Evolutionary conservation across 2,888 invertebrate genomes (phyloP).

Genomic region (Bruchidius siliquastri): DNA sequence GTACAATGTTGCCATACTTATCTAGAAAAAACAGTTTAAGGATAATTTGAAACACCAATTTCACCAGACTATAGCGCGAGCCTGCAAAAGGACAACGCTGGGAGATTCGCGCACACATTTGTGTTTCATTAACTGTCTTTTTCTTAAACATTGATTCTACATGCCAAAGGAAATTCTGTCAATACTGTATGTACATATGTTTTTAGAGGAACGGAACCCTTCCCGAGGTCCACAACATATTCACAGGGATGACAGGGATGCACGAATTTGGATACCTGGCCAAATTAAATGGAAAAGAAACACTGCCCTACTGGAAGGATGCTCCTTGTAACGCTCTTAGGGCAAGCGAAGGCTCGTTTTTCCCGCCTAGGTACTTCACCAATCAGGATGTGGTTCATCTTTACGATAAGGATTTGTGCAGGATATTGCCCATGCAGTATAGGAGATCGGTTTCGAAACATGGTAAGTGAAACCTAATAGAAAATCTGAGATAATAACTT

Average conservation of each 20-base stretch:
- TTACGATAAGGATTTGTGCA: constrained; percentile 83
- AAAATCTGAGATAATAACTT: no score
- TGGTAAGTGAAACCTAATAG: constrained; percentile 48
- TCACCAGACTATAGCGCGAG: no score
- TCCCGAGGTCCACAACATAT: constrained; percentile 74
- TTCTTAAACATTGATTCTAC: no score
- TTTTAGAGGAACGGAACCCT: constrained; percentile 76
- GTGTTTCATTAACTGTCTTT: no score
- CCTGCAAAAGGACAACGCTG: no score
- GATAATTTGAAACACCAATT: no score
- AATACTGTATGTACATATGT: no score
- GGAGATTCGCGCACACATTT: no score
- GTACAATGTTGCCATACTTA: no score
- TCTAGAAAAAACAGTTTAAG: no score
- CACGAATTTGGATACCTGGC: constrained; percentile 74
- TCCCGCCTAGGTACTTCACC: constrained; percentile 71
- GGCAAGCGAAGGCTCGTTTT: constrained; percentile 78
- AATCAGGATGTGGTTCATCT: constrained; percentile 64
- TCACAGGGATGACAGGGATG: constrained; percentile 69
- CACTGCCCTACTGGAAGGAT: constrained; percentile 70
- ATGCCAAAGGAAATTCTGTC: no score
- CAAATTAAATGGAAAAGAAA: constrained; percentile 70
- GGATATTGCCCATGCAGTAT: constrained; percentile 72
- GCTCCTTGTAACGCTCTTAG: constrained; percentile 68
- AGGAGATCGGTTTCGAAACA: constrained; percentile 65